Base-by-base conservation (phyloP, 2,888 invertebrate species). In the Cephus runcator region DNA sequence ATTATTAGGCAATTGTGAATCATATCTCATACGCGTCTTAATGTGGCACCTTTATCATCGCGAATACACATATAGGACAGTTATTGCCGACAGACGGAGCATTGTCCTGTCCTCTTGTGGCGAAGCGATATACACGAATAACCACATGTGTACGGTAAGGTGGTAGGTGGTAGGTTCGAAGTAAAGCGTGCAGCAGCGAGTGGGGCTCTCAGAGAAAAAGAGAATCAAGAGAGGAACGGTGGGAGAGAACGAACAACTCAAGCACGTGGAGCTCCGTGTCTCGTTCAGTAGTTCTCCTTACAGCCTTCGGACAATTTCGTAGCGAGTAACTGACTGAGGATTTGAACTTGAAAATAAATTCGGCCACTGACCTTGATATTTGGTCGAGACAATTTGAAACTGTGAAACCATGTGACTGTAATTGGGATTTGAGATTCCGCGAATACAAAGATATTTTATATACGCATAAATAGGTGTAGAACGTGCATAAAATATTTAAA, bases 241-340 rank as follows among this genome's bases (percentile, higher is more conserved):
- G 87, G 88, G 88, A 86, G 85, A 82, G 86, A 82, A 81, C 85
- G 84, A 83, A 86, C 85, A 83, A 85, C 85, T 85, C 83, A 87
- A 90, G 87, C 90, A 90, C 90, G 90, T 90, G 90, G 90, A 84
- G 85, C 85, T 85, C 85, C 85, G 87, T 86, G 84, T 83, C 85
- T 85, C 83, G 83, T 85, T 89, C 88, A 88, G 90, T 89, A 89
- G 88, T 88, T 87, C 85, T 83, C 85, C 86, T 85, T 84, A 87
- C 87, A 85, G 88, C 86, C 87, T 85, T 88, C 85, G 85, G 85
- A 88, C 86, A 85, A 87, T 88, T 87, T 88, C 85, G 85, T 82
- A 83, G 81, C 84, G 85, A 71, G 31, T 71, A 56, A 40, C 40
- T 15, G 15, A 56, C 40, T 56, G 23, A 23, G 40, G 23, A 23